phyloP scores from a whole-genome alignment of 2,888 invertebrate genomes.

The Arenicola marina region DNA sequence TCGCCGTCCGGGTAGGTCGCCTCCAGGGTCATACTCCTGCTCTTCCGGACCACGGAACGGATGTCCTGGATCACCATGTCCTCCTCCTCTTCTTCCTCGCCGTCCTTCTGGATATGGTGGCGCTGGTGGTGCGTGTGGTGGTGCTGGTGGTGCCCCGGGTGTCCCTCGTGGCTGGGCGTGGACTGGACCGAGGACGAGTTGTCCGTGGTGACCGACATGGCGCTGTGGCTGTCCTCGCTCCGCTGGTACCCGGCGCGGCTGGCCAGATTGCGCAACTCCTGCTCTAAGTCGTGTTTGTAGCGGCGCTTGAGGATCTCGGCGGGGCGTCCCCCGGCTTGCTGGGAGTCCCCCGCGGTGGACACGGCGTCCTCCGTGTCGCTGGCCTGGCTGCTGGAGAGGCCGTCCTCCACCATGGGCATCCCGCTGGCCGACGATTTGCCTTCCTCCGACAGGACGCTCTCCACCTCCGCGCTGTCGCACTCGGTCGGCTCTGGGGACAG shows the following conservation, averaged over 20 bases:
- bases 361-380: slow-evolving; percentile 76
- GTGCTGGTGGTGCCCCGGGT: background rate
- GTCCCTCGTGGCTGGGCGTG: background rate
- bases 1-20: slow-evolving; percentile 23
- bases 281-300: slow-evolving; percentile 46
- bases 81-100: slow-evolving; percentile 43
- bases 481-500: slow-evolving; percentile 91
- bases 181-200: background rate
- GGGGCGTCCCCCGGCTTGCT: slow-evolving; percentile 68
- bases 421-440: slow-evolving; percentile 38
- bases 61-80: slow-evolving; percentile 77
- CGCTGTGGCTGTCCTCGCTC: background rate
- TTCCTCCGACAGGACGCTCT: slow-evolving; percentile 65
- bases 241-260: slow-evolving; percentile 63
- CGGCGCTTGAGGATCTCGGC: slow-evolving; percentile 67
- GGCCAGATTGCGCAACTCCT: slow-evolving; percentile 2
- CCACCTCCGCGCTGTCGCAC: slow-evolving; percentile 85
- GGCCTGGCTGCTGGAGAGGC: slow-evolving; percentile 89
- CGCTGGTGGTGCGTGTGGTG: too few species aligned
- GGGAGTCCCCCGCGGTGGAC: slow-evolving; percentile 61
- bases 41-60: slow-evolving; percentile 77
- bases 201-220: background rate
- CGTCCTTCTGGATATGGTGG: background rate
- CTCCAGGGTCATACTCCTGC: slow-evolving; percentile 50
- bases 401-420: slow-evolving; percentile 93